Conservation (phyloP, 2,888 invertebrate genomes). For the Germaria angustata region DNA sequence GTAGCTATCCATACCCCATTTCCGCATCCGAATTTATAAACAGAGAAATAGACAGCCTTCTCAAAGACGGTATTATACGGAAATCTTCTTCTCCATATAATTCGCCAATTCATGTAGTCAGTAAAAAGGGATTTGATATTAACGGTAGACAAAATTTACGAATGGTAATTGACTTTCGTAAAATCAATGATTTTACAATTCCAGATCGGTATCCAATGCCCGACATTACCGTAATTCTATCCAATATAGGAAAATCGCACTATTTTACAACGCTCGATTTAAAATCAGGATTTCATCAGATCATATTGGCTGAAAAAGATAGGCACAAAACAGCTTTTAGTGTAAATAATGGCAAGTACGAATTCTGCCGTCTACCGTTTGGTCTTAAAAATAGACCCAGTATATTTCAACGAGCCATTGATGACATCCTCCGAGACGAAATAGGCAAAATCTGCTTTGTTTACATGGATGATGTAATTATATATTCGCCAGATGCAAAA, state of each 20-base stretch:
- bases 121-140: neutral
- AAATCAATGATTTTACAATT: too few species aligned
- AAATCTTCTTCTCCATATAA: neutral
- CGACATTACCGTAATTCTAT: neutral
- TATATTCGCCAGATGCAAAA: neutral
- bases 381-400: too few species aligned
- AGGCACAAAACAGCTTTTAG: too few species aligned
- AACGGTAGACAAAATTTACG: neutral
- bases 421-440: too few species aligned
- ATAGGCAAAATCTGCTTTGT: slow-evolving; percentile 61
- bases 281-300: slow-evolving; percentile 44
- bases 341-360: too few species aligned
- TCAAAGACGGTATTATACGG: neutral
- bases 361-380: too few species aligned
- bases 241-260: slow-evolving; percentile 16
- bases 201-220: too few species aligned
- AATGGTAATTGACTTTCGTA: too few species aligned
- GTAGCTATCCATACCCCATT: slow-evolving; percentile 48
- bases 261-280: slow-evolving; percentile 30
- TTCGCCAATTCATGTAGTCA: neutral
- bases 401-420: too few species aligned
- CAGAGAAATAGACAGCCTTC: too few species aligned
- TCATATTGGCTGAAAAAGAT: slow-evolving; percentile 9
- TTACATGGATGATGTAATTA: neutral
- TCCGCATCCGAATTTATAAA: slow-evolving; percentile 16